Evolutionary conservation across 2,888 invertebrate genomes (phyloP).

Genomic region (Brachyopa scutellaris): DNA sequence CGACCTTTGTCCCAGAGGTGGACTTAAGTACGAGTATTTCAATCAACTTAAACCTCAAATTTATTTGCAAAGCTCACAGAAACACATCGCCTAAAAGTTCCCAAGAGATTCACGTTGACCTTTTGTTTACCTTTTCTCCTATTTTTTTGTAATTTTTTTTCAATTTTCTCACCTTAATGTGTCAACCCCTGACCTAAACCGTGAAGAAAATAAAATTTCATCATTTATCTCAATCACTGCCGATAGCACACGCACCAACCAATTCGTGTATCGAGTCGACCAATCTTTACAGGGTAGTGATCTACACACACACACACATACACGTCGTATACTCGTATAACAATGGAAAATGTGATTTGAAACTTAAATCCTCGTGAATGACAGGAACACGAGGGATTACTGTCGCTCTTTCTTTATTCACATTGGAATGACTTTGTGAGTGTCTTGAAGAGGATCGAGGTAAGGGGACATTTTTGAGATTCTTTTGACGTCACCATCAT

Average conservation of each 20-base stretch:
- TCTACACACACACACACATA: too few relatives aligned
- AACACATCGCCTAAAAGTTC: too few relatives aligned
- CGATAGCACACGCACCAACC: conserved; percentile 21
- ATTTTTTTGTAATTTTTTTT: conserved; percentile 50
- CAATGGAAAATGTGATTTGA: conserved; percentile 36
- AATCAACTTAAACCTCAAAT: conserved; percentile 23
- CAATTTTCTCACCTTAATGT: conserved; percentile 57
- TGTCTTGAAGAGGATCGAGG: too few relatives aligned
- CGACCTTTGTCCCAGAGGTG: too few relatives aligned
- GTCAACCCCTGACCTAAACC: conserved; percentile 38
- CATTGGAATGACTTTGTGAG: not conserved
- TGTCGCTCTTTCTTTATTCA: not conserved
- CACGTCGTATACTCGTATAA: too few relatives aligned
- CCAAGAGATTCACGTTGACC: too few relatives aligned
- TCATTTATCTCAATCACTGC: conserved; percentile 66
- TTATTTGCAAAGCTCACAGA: too few relatives aligned
- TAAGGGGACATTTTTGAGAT: conserved; percentile 15
- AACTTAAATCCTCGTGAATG: conserved; percentile 28
- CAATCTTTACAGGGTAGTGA: too few relatives aligned
- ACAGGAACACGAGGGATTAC: conserved; percentile 16
- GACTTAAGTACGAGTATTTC: conserved; percentile 6
- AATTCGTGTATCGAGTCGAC: conserved; percentile 34
- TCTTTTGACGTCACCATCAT: conserved; percentile 9
- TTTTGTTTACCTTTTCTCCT: too few relatives aligned
- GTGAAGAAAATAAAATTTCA: conserved; percentile 45